Percentiles rank a stretch among this genome's conserved stretches.
Conservation (phyloP, 2,888 invertebrate species). For the Lomographa bimaculata region DNA sequence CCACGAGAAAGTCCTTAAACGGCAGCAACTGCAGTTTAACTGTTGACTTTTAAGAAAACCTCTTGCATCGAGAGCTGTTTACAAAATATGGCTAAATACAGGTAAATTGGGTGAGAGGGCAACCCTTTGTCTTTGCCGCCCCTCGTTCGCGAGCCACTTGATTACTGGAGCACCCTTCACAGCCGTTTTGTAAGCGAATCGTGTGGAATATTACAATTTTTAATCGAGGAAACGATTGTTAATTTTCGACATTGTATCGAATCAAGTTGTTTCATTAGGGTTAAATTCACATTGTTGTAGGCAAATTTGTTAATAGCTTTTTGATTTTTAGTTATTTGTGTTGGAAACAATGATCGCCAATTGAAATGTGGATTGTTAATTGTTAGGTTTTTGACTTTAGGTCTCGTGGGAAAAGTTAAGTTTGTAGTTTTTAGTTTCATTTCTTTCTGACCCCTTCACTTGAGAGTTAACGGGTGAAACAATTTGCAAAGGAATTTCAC, state of each 20-base stretch:
- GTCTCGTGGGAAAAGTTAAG: slow-evolving; percentile 18
- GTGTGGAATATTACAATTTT: slow-evolving; percentile 22
- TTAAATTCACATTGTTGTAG: slow-evolving; percentile 6
- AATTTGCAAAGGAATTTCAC: no score
- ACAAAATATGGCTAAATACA: slow-evolving; percentile 76
- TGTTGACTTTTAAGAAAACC: slow-evolving; percentile 52
- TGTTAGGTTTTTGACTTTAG: slow-evolving; percentile 10
- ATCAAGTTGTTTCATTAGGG: slow-evolving; percentile 13
- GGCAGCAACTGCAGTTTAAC: slow-evolving; percentile 56
- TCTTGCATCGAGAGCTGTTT: slow-evolving; percentile 66
- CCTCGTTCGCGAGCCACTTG: slow-evolving; percentile 45
- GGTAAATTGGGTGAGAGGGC: slow-evolving; percentile 62
- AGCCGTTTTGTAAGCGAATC: slow-evolving; percentile 32
- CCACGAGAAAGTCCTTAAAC: slow-evolving; percentile 46
- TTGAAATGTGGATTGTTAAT: slow-evolving; percentile 9
- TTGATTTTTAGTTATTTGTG: slow-evolving; percentile 18
- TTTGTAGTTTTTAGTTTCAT: background rate
- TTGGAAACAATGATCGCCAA: slow-evolving; percentile 14
- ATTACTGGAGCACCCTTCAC: slow-evolving; percentile 53
- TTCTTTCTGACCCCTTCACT: background rate
- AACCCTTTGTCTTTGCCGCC: slow-evolving; percentile 62
- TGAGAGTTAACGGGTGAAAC: no score
- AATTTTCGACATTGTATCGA: slow-evolving; percentile 38
- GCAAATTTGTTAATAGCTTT: slow-evolving; percentile 20
- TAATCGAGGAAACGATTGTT: slow-evolving; percentile 21